Evolutionary conservation across 1,140 invertebrate species (phyloP).

Genomic region (Meteorus sp.): DNA sequence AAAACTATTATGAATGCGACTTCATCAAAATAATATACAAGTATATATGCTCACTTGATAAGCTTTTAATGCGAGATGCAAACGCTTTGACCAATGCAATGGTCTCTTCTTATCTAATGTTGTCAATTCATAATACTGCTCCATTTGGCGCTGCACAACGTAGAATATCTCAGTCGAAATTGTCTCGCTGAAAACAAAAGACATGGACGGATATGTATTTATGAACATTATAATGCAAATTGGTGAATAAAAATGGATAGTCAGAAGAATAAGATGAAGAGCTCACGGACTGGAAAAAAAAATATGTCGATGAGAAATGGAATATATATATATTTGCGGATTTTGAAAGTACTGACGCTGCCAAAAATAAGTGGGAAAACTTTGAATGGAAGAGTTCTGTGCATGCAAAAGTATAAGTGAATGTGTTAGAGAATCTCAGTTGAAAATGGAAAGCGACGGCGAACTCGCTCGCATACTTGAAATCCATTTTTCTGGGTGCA

Average conservation of each 20-base stretch:
- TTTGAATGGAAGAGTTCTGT: constrained; percentile 7
- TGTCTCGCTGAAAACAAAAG: constrained; percentile 73
- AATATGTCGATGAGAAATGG: constrained; percentile 27
- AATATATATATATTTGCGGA: constrained; percentile 28
- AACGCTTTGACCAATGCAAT: constrained; percentile 76
- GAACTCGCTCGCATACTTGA: constrained; percentile 14
- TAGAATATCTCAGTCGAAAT: constrained; percentile 89
- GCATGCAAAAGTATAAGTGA: too few species aligned
- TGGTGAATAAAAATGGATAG: constrained; percentile 10
- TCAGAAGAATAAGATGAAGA: neutral
- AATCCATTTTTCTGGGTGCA: neutral
- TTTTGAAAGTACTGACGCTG: constrained; percentile 14
- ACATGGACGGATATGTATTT: constrained; percentile 33
- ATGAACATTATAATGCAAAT: constrained; percentile 27
- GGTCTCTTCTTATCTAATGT: constrained; percentile 84
- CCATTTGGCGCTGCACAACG: constrained; percentile 89
- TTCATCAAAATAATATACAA: too few species aligned
- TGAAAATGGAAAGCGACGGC: constrained; percentile 11
- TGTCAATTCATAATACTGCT: constrained; percentile 88
- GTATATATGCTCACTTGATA: constrained; percentile 70
- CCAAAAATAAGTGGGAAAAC: constrained; percentile 15
- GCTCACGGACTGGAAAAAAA: constrained; percentile 10
- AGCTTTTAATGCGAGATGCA: constrained; percentile 78
- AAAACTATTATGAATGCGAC: neutral
- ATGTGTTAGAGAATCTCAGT: too few species aligned